Base-by-base conservation (phyloP, 2,797 vertebrate genomes). In the Peromyscus nudipes region DNA sequence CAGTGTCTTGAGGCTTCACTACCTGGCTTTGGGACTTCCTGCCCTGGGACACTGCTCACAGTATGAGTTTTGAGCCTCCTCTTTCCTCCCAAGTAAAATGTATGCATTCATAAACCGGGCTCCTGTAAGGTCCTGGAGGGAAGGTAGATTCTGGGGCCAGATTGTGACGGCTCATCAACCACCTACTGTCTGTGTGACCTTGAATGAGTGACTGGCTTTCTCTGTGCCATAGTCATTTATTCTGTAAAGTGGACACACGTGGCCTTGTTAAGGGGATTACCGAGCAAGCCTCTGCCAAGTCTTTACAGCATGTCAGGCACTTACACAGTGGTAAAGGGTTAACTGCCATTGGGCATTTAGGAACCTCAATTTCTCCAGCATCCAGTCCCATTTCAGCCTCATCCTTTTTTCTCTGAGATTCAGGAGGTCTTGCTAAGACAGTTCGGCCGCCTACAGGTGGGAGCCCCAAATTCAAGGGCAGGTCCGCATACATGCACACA, bases 351-450 rank as follows among this genome's bases (percentile, higher is more conserved):
- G 69, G 52, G 46, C 77, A 52, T 85, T 75, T 64, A 65, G 16
- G 65, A 75, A n/a, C 77, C 49, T 83, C 17, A 88, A 23, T 80
- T 10, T 96, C 86, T 86, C 87, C 37, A 60, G 31, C 67, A 79
- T 25, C 6, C 31, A 23, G 91, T 69, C 49, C 77, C 49, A 29
- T 89, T 90, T 86, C 64, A 67, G 75, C 14, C 71, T 93, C 40
- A 69, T n/a, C 27, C 67, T 91, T 95, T 85, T 14, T 62, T 37
- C 1, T 52, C 17, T 0, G 81, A 80, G 52, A 52, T 46, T 40
- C 19, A 1, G 31, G 65, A 43, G 27, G 55, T 69, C 46, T 94
- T 60, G 19, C 52, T 40, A 52, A 34, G 34, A 69, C 21, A 89
- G 27, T 69, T 69, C 55, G 37, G 9, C 34, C 25, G 21, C 31